phyloP scores from a whole-genome alignment of 2,113 vertebrate genomes.

The Crotalus horridus region DNA sequence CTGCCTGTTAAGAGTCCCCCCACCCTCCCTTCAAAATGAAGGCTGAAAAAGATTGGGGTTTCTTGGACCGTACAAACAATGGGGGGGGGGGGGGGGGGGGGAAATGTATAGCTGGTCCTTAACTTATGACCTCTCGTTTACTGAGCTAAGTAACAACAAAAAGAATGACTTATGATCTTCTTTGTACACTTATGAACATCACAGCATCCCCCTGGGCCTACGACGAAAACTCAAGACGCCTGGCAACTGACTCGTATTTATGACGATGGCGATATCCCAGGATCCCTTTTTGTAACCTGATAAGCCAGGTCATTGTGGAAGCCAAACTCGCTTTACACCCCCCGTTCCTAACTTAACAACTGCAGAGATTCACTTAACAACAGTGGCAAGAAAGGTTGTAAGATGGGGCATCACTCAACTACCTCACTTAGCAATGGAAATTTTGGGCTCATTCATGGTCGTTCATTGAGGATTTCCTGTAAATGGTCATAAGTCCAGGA shows the following conservation, averaged over 20 bases:
- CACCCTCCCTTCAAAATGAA: not conserved
- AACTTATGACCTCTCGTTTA: not conserved
- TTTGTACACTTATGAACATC: not conserved
- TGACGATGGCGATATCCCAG: not conserved
- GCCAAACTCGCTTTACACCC: not conserved
- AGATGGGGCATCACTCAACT: not conserved
- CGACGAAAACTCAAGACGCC: not conserved
- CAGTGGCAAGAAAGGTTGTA: not conserved
- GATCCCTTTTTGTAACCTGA: not conserved
- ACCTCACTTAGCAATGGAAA: not conserved
- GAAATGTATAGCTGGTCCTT: not conserved
- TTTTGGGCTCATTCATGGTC: not conserved
- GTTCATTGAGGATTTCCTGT: no score
- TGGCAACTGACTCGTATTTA: not conserved
- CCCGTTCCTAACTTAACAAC: no score
- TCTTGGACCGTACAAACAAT: not conserved
- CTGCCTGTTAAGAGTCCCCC: not conserved
- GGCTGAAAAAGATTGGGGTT: not conserved
- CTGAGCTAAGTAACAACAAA: not conserved
- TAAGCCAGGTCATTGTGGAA: not conserved
- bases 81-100: no score
- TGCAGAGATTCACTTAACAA: not conserved
- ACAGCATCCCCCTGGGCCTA: not conserved
- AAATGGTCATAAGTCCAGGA: not conserved
- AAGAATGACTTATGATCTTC: not conserved